Conservation (phyloP, 2,888 invertebrate species). For the Heteropelma amictum region DNA sequence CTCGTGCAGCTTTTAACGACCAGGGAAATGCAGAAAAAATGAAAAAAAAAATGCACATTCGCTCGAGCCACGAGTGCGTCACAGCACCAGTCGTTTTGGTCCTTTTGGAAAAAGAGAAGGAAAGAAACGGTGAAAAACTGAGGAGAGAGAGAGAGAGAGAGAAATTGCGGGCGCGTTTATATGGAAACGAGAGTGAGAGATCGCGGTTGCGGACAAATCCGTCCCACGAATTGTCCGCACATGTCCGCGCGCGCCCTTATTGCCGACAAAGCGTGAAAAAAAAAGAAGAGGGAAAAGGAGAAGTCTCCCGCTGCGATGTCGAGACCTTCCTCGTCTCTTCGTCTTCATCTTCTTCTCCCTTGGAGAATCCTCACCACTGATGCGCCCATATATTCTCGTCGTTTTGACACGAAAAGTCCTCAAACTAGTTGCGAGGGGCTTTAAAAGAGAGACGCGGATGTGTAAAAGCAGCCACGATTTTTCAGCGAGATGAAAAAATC, state of each 20-base stretch:
- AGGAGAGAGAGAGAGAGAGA: slow-evolving; percentile 16
- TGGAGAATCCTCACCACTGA: slow-evolving; percentile 6
- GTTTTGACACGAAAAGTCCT: slow-evolving; percentile 42
- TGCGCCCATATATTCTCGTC: slow-evolving; percentile 39
- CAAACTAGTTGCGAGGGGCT: slow-evolving; percentile 17
- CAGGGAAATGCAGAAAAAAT: background rate
- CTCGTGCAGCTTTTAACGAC: background rate
- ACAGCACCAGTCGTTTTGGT: slow-evolving; percentile 24
- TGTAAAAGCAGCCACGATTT: slow-evolving; percentile 14
- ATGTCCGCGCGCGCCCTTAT: slow-evolving; percentile 68
- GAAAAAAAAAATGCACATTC: slow-evolving; percentile 4
- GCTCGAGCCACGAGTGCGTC: slow-evolving; percentile 19
- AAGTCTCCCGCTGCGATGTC: slow-evolving; percentile 67
- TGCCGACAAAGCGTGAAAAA: slow-evolving; percentile 72
- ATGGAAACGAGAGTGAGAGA: slow-evolving; percentile 59
- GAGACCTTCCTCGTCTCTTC: slow-evolving; percentile 55
- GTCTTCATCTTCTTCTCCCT: slow-evolving; percentile 34
- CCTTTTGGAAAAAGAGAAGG: slow-evolving; percentile 13
- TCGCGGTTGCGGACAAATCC: slow-evolving; percentile 72
- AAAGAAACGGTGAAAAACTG: slow-evolving; percentile 11
- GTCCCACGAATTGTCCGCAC: slow-evolving; percentile 76
- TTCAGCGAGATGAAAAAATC: slow-evolving; percentile 19
- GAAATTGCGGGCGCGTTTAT: slow-evolving; percentile 61
- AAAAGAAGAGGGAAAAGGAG: slow-evolving; percentile 8
- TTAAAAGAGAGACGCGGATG: slow-evolving; percentile 3